Percentiles rank a stretch among this genome's conserved stretches.
phyloP scores from a whole-genome alignment of 2,888 invertebrate species.

The Hermaeophaga mercurialis region DNA sequence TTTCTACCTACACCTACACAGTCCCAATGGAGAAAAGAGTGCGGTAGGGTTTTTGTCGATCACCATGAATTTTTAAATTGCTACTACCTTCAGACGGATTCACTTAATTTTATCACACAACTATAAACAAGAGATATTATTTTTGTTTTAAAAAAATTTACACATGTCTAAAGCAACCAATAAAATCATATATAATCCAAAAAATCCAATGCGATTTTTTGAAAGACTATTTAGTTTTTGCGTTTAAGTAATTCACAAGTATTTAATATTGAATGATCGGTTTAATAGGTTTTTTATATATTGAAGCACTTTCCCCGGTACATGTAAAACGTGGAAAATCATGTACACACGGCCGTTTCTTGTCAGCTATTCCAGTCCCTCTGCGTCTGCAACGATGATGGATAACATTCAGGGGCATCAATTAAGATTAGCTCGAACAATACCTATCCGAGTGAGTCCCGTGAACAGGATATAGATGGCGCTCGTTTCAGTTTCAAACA shows the following conservation, averaged over 20 bases:
- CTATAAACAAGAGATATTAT: too few relatives aligned
- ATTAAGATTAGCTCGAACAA: constrained; percentile 59
- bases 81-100: too few relatives aligned
- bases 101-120: too few relatives aligned
- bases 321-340: not conserved
- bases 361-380: constrained; percentile 8
- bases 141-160: too few relatives aligned
- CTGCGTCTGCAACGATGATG: constrained; percentile 55
- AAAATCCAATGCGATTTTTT: too few relatives aligned
- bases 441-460: constrained; percentile 52
- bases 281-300: too few relatives aligned
- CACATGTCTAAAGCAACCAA: too few relatives aligned
- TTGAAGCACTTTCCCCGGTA: not conserved
- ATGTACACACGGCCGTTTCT: not conserved
- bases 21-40: constrained; percentile 14
- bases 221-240: too few relatives aligned
- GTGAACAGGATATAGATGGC: constrained; percentile 32
- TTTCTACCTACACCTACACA: constrained; percentile 13
- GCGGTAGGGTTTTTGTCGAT: not conserved
- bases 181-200: too few relatives aligned
- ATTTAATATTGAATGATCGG: too few relatives aligned
- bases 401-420: constrained; percentile 58
- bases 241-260: too few relatives aligned
- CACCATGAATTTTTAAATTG: not conserved
- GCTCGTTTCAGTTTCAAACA: constrained; percentile 26